phyloP scores from a whole-genome alignment of 1,140 invertebrate genomes.

The Lordiphosa mommai region DNA sequence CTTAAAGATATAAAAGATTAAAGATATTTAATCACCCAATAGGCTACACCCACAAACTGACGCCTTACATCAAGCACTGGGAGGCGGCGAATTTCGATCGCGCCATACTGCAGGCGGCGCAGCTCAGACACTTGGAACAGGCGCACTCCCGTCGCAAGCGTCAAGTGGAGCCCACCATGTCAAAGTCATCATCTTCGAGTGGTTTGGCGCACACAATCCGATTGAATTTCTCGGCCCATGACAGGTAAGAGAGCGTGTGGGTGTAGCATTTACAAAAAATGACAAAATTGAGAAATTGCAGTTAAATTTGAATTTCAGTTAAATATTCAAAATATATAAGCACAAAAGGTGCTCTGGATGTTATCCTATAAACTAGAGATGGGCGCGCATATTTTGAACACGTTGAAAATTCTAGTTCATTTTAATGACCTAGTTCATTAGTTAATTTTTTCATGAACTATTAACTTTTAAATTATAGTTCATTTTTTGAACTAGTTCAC shows the following conservation, averaged over 20 bases:
- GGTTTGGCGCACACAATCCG: slow-evolving; percentile 74
- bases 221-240: slow-evolving; percentile 78
- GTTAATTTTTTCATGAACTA: too few relatives aligned
- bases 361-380: too few relatives aligned
- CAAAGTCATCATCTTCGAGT: slow-evolving; percentile 26
- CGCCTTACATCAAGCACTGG: slow-evolving; percentile 78
- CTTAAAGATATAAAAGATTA: neutral
- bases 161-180: slow-evolving; percentile 53
- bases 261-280: neutral
- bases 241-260: slow-evolving; percentile 63
- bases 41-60: slow-evolving; percentile 76
- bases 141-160: slow-evolving; percentile 72
- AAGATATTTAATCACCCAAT: slow-evolving; percentile 2
- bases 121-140: slow-evolving; percentile 73
- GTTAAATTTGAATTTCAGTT: slow-evolving; percentile 9
- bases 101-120: slow-evolving; percentile 60
- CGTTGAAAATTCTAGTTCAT: too few relatives aligned
- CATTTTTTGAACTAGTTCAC: too few relatives aligned
- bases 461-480: too few relatives aligned
- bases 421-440: too few relatives aligned
- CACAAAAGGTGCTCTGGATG: too few relatives aligned
- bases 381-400: too few relatives aligned
- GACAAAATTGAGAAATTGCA: slow-evolving; percentile 6
- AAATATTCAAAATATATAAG: too few relatives aligned
- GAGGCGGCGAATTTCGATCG: slow-evolving; percentile 78